Evolutionary conservation across 2,888 invertebrate species (phyloP), one percentile per base, ranked within the genome.

Genomic region (Ryuthela nishihirai): DNA sequence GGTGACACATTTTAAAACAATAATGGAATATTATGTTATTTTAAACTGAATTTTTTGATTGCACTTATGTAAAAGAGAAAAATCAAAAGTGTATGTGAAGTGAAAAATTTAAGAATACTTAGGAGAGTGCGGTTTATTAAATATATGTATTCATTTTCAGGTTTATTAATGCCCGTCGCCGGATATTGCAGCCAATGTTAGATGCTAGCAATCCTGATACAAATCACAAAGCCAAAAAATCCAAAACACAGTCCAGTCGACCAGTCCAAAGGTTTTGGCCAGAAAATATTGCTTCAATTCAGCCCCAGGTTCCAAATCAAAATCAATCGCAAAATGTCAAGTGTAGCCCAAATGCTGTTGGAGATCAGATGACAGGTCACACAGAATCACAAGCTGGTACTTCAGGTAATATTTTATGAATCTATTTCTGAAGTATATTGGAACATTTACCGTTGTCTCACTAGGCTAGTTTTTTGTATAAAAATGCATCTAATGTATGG

Each of bases 121-220:
- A n/a, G n/a, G n/a, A n/a, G n/a, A n/a, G n/a, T n/a, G n/a, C n/a
- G n/a, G n/a, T n/a, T n/a, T n/a, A n/a, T n/a, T n/a, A n/a, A n/a
- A n/a, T 23, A 18, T 29, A 35, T 23, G 12, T 12, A 15, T 25
- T 61, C 29, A 39, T 23, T 32, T 26, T 62, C 25, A 69, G 70
- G 89, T 90, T 94, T 75, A 93, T 94, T 66, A 94, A 94, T 77
- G 94, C 94, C 3, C 79, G 94, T 32, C 81, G 94, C 55, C 79
- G 93, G 67, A 93, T 93, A 69, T 78, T 93, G 48, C 92, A 92
- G 73, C 93, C 93, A 0, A 94, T 93, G 92, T 74, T 93, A 43
- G 92, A 93, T 72, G 83, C 75, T 17, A 71, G 72, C 35, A 72
- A 63, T 32, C 55, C 63, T 39, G 62, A 65, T 26, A 55, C 55